A percentile compares a stretch with the other conserved stretches of the same genome.
phyloP scores from a whole-genome alignment of 2,797 vertebrate species.

The Rhabdophis nuchalis region DNA sequence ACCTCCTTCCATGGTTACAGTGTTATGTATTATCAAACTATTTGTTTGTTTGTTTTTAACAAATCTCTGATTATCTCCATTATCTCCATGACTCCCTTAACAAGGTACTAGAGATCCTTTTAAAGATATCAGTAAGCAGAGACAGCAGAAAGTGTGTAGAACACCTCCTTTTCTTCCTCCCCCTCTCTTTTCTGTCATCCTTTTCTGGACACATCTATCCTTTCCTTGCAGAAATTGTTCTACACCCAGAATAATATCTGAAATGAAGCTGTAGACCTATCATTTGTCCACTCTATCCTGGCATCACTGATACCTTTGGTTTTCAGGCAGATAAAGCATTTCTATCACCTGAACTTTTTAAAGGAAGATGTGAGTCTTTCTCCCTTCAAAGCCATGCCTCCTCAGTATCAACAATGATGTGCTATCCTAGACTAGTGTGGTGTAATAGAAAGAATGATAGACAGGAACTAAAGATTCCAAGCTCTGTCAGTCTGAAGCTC shows the following conservation, averaged over 20 bases:
- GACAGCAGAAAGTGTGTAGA: neutral
- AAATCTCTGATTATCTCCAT: neutral
- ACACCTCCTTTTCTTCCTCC: too few relatives aligned
- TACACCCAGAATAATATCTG: neutral
- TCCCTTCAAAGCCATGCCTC: neutral
- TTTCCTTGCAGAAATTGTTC: neutral
- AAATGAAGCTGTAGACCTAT: neutral
- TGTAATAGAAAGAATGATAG: neutral
- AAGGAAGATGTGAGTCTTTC: neutral
- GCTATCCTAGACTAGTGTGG: neutral
- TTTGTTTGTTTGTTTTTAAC: neutral
- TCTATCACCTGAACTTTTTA: neutral
- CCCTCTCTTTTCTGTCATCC: neutral
- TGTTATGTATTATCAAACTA: neutral
- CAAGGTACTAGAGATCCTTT: neutral
- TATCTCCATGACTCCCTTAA: neutral
- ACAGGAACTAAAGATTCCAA: neutral
- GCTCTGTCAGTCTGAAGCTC: neutral
- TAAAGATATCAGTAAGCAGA: neutral
- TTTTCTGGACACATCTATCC: neutral
- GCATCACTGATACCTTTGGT: too few relatives aligned
- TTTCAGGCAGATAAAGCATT: neutral
- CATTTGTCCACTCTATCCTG: neutral
- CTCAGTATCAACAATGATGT: neutral
- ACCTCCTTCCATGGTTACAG: neutral